phyloP scores from a whole-genome alignment of 2,797 vertebrate genomes.

The Acipenser ruthenus region DNA sequence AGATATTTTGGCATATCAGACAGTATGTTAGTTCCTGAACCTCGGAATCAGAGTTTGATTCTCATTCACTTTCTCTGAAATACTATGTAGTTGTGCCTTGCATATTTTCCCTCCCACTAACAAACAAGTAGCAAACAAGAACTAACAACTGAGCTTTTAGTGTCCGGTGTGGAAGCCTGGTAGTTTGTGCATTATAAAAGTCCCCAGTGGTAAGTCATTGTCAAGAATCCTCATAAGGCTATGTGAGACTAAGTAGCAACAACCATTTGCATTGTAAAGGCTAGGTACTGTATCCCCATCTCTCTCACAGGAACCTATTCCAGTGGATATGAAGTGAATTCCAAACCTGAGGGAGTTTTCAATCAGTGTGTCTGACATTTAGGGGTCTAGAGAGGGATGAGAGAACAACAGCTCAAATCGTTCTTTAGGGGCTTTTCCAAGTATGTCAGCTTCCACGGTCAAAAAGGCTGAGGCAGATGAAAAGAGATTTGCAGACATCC shows the following conservation, averaged over 20 bases:
- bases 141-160: too few relatives aligned
- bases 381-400: slow-evolving; percentile 3
- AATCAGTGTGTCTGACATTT: slow-evolving; percentile 9
- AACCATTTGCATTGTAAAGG: not conserved
- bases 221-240: too few relatives aligned
- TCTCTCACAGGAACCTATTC: slow-evolving; percentile 9
- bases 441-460: not conserved
- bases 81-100: too few relatives aligned
- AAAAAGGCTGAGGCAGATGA: slow-evolving; percentile 3
- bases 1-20: too few relatives aligned
- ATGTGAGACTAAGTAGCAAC: not conserved
- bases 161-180: too few relatives aligned
- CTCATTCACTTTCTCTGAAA: too few relatives aligned
- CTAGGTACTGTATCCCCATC: not conserved
- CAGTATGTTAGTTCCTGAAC: too few relatives aligned
- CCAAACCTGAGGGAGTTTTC: slow-evolving; percentile 13
- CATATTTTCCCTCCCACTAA: too few relatives aligned
- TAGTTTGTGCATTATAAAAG: too few relatives aligned
- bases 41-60: too few relatives aligned
- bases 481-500: not conserved
- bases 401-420: not conserved
- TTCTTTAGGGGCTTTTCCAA: not conserved
- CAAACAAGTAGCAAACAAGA: too few relatives aligned
- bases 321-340: not conserved
- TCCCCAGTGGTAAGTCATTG: too few relatives aligned